Evolutionary conservation across 2,888 invertebrate species (phyloP).

Genomic region (Trissolcus brochymenae): DNA sequence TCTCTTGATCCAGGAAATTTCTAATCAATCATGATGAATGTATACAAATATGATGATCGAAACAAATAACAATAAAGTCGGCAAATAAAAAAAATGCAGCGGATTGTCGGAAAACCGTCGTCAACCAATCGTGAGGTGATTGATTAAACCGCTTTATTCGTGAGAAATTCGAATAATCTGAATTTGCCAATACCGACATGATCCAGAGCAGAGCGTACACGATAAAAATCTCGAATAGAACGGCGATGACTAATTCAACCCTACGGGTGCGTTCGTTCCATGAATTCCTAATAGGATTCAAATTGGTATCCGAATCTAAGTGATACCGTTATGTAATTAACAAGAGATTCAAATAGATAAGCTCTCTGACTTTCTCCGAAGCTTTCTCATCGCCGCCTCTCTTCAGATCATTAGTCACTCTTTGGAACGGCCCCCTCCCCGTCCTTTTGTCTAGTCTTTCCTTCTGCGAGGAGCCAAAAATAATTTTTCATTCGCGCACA

Average conservation of each 20-base stretch:
- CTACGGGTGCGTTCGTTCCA: not conserved
- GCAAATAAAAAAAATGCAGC: not conserved
- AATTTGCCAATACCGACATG: too few relatives aligned
- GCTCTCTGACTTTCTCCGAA: conserved; percentile 46
- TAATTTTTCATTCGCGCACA: conserved; percentile 63
- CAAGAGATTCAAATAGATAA: conserved; percentile 39
- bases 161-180: not conserved
- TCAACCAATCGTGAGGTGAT: not conserved
- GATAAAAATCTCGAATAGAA: conserved; percentile 8
- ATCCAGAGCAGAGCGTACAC: not conserved
- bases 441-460: conserved; percentile 2
- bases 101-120: not conserved
- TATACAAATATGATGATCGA: too few relatives aligned
- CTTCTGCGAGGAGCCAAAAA: conserved; percentile 57
- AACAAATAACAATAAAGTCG: too few relatives aligned
- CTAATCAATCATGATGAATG: too few relatives aligned
- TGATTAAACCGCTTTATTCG: not conserved
- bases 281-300: conserved; percentile 39
- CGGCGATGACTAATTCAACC: conserved; percentile 29
- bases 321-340: conserved; percentile 51
- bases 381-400: conserved; percentile 60
- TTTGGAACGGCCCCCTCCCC: conserved; percentile 10
- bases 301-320: conserved; percentile 36
- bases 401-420: conserved; percentile 70
- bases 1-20: too few relatives aligned